These are phyloP conservation scores for Synergus itoensis DNA, from an alignment of 2,888 invertebrate genomes.

Conservation along the genomic window DNA sequence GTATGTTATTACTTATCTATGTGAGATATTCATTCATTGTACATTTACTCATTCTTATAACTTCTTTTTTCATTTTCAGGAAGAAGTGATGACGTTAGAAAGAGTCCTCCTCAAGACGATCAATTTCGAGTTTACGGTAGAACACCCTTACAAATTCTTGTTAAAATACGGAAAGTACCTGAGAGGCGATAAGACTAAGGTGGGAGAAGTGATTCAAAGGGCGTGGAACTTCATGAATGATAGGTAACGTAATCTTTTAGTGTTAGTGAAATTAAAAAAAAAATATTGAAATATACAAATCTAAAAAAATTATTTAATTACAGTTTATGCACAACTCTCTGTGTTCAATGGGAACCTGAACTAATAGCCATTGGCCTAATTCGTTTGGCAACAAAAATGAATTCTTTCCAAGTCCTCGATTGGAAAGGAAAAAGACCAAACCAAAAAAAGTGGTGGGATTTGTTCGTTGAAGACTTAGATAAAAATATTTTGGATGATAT, in stretches of 20 bases:
- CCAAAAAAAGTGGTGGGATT: constrained; percentile 97
- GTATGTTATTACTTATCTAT: constrained; percentile 79
- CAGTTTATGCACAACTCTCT: constrained; percentile 21
- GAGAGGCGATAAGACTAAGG: constrained; percentile 93
- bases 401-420: neutral
- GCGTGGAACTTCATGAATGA: constrained; percentile 99
- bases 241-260: constrained; percentile 69
- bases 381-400: neutral
- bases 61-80: constrained; percentile 75
- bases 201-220: constrained; percentile 98
- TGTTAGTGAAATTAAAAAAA: too few species aligned
- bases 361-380: constrained; percentile 16
- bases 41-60: too few species aligned
- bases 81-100: constrained; percentile 96
- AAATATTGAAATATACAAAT: too few species aligned
- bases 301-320: neutral
- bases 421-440: constrained; percentile 87
- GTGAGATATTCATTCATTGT: too few species aligned
- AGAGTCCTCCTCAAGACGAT: constrained; percentile 97
- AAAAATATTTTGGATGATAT: constrained; percentile 97
- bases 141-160: constrained; percentile 97
- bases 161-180: constrained; percentile 96
- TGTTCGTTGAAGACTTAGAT: constrained; percentile 96
- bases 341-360: constrained; percentile 34
- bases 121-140: constrained; percentile 98